Conservation (phyloP, 2,797 vertebrate species). For the Macropus fuliginosus region DNA sequence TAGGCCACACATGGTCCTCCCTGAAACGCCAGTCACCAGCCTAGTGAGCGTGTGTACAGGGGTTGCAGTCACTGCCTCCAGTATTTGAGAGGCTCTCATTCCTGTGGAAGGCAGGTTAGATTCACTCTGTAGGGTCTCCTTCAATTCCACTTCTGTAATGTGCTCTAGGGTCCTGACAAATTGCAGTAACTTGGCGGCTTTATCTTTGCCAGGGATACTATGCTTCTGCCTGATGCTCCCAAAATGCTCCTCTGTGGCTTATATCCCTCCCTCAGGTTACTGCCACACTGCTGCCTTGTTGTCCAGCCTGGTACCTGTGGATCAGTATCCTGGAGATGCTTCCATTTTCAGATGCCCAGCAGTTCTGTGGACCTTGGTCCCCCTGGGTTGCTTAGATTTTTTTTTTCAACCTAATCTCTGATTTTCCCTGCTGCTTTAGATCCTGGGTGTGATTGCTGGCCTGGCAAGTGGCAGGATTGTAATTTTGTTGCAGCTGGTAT, state of each 20-base stretch:
- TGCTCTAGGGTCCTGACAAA: no score
- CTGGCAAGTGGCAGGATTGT: not conserved
- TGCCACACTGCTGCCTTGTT: no score
- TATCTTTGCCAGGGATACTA: no score
- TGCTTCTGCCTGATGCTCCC: not conserved
- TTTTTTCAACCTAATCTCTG: not conserved
- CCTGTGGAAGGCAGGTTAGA: not conserved
- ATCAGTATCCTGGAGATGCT: no score
- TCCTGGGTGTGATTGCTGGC: not conserved
- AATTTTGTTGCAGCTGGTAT: no score
- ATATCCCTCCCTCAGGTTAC: not conserved
- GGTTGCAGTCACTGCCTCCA: not conserved
- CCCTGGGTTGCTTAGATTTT: not conserved
- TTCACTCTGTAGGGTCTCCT: no score
- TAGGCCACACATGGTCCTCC: fast-evolving
- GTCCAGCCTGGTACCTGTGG: no score
- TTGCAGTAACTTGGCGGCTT: no score
- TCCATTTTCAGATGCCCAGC: no score
- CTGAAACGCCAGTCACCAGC: not conserved
- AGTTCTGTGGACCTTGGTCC: no score
- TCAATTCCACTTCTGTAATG: no score
- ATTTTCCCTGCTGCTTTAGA: not conserved
- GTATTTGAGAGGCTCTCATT: not conserved
- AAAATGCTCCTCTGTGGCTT: fast-evolving
- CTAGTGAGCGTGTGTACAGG: no score